Evolutionary conservation across 2,113 vertebrate species (phyloP), one percentile per base, ranked within the genome.

Genomic region (Siniperca chuatsi): DNA sequence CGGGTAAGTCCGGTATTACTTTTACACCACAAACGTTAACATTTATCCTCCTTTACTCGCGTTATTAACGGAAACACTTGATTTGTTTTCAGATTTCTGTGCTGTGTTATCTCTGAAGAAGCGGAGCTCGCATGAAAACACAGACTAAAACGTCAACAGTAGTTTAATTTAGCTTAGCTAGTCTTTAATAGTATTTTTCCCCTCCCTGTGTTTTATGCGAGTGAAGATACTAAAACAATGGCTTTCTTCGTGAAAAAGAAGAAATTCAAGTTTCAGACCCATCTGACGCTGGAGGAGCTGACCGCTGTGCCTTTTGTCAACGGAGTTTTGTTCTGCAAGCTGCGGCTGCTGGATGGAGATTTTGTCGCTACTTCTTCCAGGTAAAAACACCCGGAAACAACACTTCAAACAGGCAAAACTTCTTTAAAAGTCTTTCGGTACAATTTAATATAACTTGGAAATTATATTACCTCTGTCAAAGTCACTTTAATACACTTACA

Each of bases 171-270:
- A 16, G 7, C 18, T 8, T 13, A 37, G 6, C 6, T 3, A 42
- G 13, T 0, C 64, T 50, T 50, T 21, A 8, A 42, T 3, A 33
- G 10, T 1, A 8, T 0, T 2, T 42, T 57, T 8, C 0, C 52
- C 2, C 8, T 29, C 50, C 18, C 10, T 29, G 57, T 23, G 44
- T 77, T 82, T 62, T 58, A 44, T 55, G 66, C 13, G 61, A 54
- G 65, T 8, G 52, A 0, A 20, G 54, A 33, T 1, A 1, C 40
- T 9, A 7, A 29, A 61, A 50, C 21, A 0, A 99, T 99, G 98
- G 97, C 98, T 91, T 99, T 99, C 96, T 95, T 99, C 94, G 97
- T 97, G 93, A 99, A 99, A 94, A 99, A 99, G 94, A 99, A 99
- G 96, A 99, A 98, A 94, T 99, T 99, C 87, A 99, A 98, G 93